phyloP scores from a whole-genome alignment of 2,888 invertebrate species.

The Ernsta delagoae region DNA sequence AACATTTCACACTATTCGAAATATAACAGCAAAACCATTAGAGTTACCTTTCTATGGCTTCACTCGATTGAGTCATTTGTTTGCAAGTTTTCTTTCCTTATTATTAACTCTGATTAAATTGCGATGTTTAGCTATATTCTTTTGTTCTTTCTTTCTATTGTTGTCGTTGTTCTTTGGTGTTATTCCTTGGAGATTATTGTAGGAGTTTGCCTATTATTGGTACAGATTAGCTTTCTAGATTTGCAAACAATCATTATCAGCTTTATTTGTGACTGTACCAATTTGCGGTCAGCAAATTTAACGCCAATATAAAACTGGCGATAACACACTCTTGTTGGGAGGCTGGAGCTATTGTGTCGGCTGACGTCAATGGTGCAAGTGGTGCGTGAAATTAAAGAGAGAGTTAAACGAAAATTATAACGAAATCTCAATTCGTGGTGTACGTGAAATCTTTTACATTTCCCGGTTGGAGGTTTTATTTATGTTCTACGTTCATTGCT shows the following conservation, averaged over 20 bases:
- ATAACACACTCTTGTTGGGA: conserved; percentile 20
- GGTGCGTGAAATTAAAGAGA: conserved; percentile 30
- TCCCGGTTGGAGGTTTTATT: background rate
- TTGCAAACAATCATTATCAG: background rate
- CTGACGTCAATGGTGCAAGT: conserved; percentile 13
- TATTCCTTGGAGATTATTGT: background rate
- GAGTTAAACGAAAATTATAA: conserved; percentile 7
- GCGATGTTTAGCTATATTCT: background rate
- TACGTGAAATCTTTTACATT: conserved; percentile 15
- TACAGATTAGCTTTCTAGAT: too few relatives aligned
- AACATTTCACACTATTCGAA: background rate
- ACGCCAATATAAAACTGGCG: conserved; percentile 21
- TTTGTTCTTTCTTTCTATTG: background rate
- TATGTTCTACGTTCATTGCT: background rate
- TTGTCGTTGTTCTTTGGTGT: background rate
- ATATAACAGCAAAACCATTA: background rate
- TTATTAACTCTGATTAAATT: background rate
- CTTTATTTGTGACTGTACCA: conserved; percentile 28
- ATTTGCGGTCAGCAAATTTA: conserved; percentile 35
- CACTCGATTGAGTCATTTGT: background rate
- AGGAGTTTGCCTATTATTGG: too few relatives aligned
- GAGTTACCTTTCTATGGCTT: background rate
- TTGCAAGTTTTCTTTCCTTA: background rate
- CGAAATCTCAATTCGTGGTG: conserved; percentile 2
- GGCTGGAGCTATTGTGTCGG: conserved; percentile 10